These are phyloP conservation scores for Dendrocincla tyrannina DNA, from an alignment of 2,797 vertebrate genomes.

Conservation along the genomic window DNA sequence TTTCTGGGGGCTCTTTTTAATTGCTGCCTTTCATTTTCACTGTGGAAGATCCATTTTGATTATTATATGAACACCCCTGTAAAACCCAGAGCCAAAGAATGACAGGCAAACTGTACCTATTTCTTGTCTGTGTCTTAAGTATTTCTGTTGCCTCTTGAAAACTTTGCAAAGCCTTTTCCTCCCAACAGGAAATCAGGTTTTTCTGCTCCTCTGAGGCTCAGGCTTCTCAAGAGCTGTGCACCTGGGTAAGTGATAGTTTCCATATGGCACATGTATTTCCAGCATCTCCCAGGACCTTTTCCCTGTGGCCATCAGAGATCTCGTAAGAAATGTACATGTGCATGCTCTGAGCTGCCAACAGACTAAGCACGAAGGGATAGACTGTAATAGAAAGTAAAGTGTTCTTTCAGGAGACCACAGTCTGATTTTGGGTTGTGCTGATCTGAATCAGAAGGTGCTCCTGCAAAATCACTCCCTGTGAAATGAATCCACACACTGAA, in stretches of 20 bases:
- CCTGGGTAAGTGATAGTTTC: conserved; percentile 48
- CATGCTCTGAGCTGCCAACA: conserved; percentile 30
- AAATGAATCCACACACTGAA: neutral
- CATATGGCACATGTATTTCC: neutral
- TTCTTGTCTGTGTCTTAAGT: neutral
- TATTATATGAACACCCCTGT: neutral
- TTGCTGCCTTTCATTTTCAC: neutral
- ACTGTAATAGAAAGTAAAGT: neutral
- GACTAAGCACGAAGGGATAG: neutral
- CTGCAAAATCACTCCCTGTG: neutral
- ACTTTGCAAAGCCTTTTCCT: conserved; percentile 10
- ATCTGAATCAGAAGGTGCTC: neutral
- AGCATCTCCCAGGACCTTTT: conserved; percentile 12
- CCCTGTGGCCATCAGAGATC: neutral
- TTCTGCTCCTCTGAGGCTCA: conserved; percentile 4
- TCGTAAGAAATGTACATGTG: conserved; percentile 14
- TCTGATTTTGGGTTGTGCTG: neutral
- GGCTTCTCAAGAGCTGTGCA: conserved; percentile 42
- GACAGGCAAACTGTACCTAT: neutral
- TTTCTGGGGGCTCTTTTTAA: neutral
- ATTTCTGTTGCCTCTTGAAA: neutral
- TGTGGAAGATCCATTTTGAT: neutral
- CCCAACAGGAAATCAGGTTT: conserved; percentile 49
- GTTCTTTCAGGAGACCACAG: neutral
- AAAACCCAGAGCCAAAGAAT: neutral